phyloP scores from a whole-genome alignment of 2,797 vertebrate species.

The Mormyrops boulengeri region DNA sequence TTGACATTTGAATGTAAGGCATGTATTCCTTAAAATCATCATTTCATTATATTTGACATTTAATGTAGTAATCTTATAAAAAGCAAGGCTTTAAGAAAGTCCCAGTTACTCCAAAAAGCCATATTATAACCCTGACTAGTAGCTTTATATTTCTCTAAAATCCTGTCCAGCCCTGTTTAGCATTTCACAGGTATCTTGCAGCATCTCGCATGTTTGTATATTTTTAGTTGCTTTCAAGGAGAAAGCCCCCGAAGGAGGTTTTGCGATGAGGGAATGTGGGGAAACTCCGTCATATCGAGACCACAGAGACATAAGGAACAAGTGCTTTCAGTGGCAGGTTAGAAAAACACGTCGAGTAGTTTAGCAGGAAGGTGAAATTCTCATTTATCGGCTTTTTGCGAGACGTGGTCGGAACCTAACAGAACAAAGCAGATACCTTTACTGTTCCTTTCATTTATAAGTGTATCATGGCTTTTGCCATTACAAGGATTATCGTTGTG shows the following conservation, averaged over 20 bases:
- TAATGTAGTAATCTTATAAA: background rate
- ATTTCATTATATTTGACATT: constrained; percentile 3
- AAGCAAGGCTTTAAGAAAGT: constrained; percentile 11
- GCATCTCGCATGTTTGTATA: constrained; percentile 5
- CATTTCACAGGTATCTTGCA: constrained; percentile 13
- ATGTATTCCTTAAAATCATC: background rate
- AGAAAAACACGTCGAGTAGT: background rate
- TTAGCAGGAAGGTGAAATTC: background rate
- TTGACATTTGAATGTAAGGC: constrained; percentile 17
- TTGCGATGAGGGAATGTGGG: background rate
- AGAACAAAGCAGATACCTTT: constrained; percentile 21
- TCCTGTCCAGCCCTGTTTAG: background rate
- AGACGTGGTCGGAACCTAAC: background rate
- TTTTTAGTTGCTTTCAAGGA: constrained; percentile 10
- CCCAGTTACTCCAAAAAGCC: constrained; percentile 12
- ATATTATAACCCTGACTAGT: constrained; percentile 8
- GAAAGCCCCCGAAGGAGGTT: background rate
- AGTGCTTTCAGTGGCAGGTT: background rate
- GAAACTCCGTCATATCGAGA: background rate
- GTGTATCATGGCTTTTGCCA: constrained; percentile 2
- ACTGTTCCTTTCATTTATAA: constrained; percentile 11
- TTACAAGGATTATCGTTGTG: background rate
- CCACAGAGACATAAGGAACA: background rate
- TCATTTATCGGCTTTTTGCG: background rate
- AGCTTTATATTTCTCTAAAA: constrained; percentile 6